phyloP scores from a whole-genome alignment of 1,140 invertebrate species.

The Brachionus manjavacas region DNA sequence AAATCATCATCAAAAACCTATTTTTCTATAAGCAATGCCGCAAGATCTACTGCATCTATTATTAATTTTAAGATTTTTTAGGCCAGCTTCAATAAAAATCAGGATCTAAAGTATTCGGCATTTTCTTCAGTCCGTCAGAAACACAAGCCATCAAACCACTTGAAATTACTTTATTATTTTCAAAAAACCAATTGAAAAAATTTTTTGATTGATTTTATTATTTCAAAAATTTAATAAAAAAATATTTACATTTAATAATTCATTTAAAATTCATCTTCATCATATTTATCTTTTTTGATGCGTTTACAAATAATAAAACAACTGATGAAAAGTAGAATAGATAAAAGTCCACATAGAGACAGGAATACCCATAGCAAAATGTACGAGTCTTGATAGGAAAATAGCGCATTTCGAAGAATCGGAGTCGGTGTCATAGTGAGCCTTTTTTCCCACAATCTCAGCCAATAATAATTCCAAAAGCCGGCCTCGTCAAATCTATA shows the following conservation, averaged over 20 bases:
- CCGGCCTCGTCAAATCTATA: constrained; percentile 36
- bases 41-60: too few relatives aligned
- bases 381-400: constrained; percentile 40
- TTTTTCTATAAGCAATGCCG: too few relatives aligned
- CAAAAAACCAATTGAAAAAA: too few relatives aligned
- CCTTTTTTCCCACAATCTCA: neutral
- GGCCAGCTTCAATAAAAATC: too few relatives aligned
- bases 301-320: constrained; percentile 36
- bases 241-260: neutral
- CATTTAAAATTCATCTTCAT: constrained; percentile 16
- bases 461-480: constrained; percentile 42
- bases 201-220: neutral
- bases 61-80: too few relatives aligned
- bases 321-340: neutral
- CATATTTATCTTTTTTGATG: constrained; percentile 39
- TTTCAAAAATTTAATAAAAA: neutral
- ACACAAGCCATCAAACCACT: too few relatives aligned
- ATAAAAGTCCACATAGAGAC: neutral
- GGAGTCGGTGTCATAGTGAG: constrained; percentile 28
- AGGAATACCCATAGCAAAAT: constrained; percentile 31
- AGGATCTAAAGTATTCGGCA: too few relatives aligned
- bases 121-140: too few relatives aligned
- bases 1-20: too few relatives aligned
- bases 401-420: neutral
- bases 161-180: too few relatives aligned